Evolutionary conservation across 1,140 invertebrate species (phyloP), one percentile per base, ranked within the genome.

Genomic region (Drosophila setifemur): DNA sequence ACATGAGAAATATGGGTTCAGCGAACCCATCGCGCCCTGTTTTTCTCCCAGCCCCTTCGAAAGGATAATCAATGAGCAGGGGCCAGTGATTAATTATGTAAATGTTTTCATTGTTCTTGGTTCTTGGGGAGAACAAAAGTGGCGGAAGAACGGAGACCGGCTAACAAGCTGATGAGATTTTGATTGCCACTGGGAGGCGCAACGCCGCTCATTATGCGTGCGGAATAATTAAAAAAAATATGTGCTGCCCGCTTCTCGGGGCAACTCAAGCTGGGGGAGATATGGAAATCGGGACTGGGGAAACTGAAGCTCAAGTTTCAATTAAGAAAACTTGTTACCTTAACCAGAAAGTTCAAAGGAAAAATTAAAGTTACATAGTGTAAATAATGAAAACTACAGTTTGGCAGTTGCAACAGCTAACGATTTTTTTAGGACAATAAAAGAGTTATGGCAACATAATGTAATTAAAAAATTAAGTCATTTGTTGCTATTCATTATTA

Each of bases 31-130:
- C 16, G 4, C 5, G 14, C 16, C 14, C 19, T n/a, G n/a, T n/a
- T n/a, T n/a, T n/a, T n/a, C n/a, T n/a, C n/a, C n/a, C n/a, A n/a
- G n/a, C n/a, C 21, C 28, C 19, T 37, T 37, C 31, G 28, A 26
- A 54, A 21, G 44, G 23, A 69, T 57, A 81, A 81, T 81, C 77
- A 68, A 83, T 83, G 52, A 63, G 45, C 74, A 26, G 60, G 52
- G 64, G 35, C 49, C 61, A 39, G 29, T 77, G 79, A 85, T 83
- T 85, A 83, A 85, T 85, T 83, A 83, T 71, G 79, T 60, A 55
- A 50, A 78, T 69, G 64, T 50, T 47, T 42, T 64, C 57, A 73
- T 66, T 72, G 47, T 73, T 48, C 44, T 66, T 26, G 14, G 28
- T 8, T 16, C 6, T 14, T 4, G 28, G 21, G 35, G 37, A 47